Percentiles rank a stretch among this genome's conserved stretches.
phyloP scores from a whole-genome alignment of 2,888 invertebrate genomes.

The Cremastinae sp. region DNA sequence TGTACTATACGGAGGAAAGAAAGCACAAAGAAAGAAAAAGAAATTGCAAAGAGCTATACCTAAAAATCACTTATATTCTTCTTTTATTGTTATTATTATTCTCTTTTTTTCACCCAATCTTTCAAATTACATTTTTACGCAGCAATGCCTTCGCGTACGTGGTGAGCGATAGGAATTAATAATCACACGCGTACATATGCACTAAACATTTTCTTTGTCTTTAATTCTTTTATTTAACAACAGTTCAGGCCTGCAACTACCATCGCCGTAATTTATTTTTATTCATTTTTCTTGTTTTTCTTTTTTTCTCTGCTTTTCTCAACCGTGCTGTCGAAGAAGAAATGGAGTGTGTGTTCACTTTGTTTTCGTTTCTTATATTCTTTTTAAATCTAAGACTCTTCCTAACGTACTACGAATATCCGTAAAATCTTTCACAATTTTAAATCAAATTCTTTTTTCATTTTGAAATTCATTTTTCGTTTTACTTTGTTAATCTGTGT shows the following conservation, averaged over 20 bases:
- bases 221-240: constrained; percentile 60
- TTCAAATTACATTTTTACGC: constrained; percentile 67
- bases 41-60: constrained; percentile 35
- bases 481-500: constrained; percentile 24
- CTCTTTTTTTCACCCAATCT: constrained; percentile 63
- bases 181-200: constrained; percentile 65
- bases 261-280: constrained; percentile 56
- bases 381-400: constrained; percentile 48
- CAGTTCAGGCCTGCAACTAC: constrained; percentile 62
- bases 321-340: constrained; percentile 58
- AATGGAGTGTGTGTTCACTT: constrained; percentile 52
- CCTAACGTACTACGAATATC: constrained; percentile 59
- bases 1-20: neutral
- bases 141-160: constrained; percentile 65
- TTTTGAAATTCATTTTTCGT: constrained; percentile 33
- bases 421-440: constrained; percentile 47
- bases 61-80: constrained; percentile 60
- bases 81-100: constrained; percentile 58
- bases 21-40: constrained; percentile 18
- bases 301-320: constrained; percentile 38
- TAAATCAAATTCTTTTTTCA: constrained; percentile 33
- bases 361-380: constrained; percentile 34
- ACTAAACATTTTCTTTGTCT: constrained; percentile 62
- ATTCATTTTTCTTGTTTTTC: constrained; percentile 2
- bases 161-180: constrained; percentile 69